Base-by-base conservation (phyloP, 92 coral and sea anemone species). In the Siderastrea siderea region DNA sequence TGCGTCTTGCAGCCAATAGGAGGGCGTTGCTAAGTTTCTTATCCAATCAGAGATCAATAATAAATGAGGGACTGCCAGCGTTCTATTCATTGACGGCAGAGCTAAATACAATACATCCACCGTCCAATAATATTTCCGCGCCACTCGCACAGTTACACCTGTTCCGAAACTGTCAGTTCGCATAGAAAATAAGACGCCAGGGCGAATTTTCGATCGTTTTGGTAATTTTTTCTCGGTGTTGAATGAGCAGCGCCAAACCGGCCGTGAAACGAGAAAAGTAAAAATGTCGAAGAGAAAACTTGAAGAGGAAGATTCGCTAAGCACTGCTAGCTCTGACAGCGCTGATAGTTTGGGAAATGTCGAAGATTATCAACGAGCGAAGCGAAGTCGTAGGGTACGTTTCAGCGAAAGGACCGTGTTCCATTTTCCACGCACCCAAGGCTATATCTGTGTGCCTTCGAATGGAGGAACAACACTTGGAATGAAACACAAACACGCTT, bases 401-500 rank as follows among this genome's bases (percentile, higher is more conserved):
- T 98, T 96, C 67, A 91, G 94, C 78, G 93, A 98, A 67, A 89
- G 95, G 65, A 90, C 93, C 9, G 93, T 98, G 55, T 98, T 96
- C 91, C 97, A 96, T 62, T 98, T 98, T 74, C 99, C 98, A 19
- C 95, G 99, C 64, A 95, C 98, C 46, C 99, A 98, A 76, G 98
- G 99, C 55, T 91, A 94, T 85, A 94, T 93, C 80, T 98, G 99
- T 87, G 96, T 98, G 26, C 99, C 99, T 69, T 98, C 99, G 68
- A 93, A 95, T 43, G 99, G 98, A 52, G 99, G 99, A 11, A 91
- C 96, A 47, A 96, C 98, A 26, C 98, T 98, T 53, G 99, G 99
- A 59, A 96, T 98, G 98, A 94, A 96, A 74, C 94, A 92, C 75
- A 91, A 80, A 70, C 99, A 98, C 91, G 76, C 85, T 26, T 93